Evolutionary conservation across 1,140 invertebrate genomes (phyloP), one percentile per base, ranked within the genome.

Genomic region (Theocolax elegans): DNA sequence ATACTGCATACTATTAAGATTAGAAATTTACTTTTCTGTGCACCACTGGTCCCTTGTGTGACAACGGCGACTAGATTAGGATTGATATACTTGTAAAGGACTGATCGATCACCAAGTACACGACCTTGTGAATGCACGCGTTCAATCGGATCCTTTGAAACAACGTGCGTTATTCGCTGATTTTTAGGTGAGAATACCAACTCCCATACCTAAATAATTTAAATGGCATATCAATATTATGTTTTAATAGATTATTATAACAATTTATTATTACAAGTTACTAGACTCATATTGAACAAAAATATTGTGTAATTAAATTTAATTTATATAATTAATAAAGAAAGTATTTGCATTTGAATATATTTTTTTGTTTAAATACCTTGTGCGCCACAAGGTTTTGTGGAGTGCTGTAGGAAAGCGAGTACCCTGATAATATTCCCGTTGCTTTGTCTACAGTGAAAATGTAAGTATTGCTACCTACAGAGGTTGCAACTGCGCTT

Each of bases 11-110:
- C 10, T 10, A 35, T 35, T 35, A 35, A 6, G 4, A 35, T 6
- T 35, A 35, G 31, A 10, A 35, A 35, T 66, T 87, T 86, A 93
- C 92, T 89, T 88, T 94, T 93, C 78, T 94, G 90, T 49, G 89
- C 82, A 58, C 88, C 88, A 84, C 96, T 93, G 44, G 89, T 88
- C 49, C 91, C 92, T 82, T 95, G 89, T 0, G 94, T 93, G 9
- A 94, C 88, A 72, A 99, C 88, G 25, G 94, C 94, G 48, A 97
- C 91, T 67, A 99, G 86, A 87, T 99, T 99, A 23, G 98, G 98
- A 89, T 99, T 99, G 53, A 96, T 90, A 83, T 99, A 99, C 83
- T 99, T 99, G 86, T 99, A 99, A 19, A 99, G 89, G 44, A 99
- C 97, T 79, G 94, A 96, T 76, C 98, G 89, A 87, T 99, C 97